Conservation (phyloP, 37 sponge, comb jelly and placozoan species). For the Theonella swinhoei region DNA sequence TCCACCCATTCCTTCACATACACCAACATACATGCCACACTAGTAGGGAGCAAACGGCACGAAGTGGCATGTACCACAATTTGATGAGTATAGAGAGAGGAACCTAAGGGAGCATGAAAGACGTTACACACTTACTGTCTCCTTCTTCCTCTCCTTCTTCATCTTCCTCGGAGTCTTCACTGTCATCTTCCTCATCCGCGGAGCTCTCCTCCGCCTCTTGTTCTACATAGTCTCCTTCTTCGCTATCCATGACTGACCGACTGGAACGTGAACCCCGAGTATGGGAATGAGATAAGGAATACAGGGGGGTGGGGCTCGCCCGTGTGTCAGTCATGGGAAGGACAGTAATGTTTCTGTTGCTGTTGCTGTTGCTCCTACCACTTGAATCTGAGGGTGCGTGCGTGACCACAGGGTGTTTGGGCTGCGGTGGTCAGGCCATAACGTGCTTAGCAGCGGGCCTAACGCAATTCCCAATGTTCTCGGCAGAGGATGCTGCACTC, state of each 20-base stretch:
- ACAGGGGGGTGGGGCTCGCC: background rate
- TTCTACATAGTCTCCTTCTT: conserved; percentile 4
- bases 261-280: background rate
- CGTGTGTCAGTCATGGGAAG: too few species aligned
- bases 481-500: background rate
- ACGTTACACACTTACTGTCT: background rate
- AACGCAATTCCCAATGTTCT: conserved; percentile 20
- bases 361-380: background rate
- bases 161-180: conserved; percentile 15
- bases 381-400: background rate
- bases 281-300: background rate
- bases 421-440: background rate
- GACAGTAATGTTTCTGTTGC: background rate
- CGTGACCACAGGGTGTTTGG: conserved; percentile 4
- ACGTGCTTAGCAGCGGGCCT: background rate
- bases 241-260: conserved; percentile 14
- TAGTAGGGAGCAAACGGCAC: background rate
- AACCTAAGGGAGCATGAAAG: too few species aligned
- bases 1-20: too few species aligned
- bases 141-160: conserved; percentile 41
- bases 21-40: background rate
- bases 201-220: conserved; percentile 48
- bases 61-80: background rate
- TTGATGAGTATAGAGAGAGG: too few species aligned
- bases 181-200: too few species aligned